phyloP scores from a whole-genome alignment of 2,113 vertebrate species.

The Anguilla japonica region DNA sequence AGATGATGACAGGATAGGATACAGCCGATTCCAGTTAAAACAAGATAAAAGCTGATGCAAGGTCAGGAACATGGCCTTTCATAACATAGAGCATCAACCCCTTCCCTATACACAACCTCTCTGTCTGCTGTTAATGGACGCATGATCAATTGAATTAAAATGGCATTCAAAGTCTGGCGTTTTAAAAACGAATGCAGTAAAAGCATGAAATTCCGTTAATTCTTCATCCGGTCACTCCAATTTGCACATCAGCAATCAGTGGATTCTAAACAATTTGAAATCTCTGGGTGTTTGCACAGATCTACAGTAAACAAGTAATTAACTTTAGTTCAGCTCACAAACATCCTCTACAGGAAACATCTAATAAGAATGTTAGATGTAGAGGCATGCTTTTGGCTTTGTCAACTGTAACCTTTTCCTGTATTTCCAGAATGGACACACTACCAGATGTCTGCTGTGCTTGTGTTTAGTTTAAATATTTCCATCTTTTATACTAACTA shows the following conservation, averaged over 20 bases:
- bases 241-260: neutral
- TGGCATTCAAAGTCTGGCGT: neutral
- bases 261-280: neutral
- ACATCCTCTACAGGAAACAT: slow-evolving; percentile 5
- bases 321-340: slow-evolving; percentile 14
- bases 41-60: neutral
- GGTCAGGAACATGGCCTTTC: neutral
- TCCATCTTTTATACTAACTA: neutral
- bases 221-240: neutral
- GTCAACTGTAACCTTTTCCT: slow-evolving; percentile 12
- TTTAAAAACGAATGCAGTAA: neutral
- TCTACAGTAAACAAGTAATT: slow-evolving; percentile 12
- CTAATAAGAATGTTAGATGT: neutral
- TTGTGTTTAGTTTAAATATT: neutral
- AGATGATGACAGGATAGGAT: neutral
- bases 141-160: neutral
- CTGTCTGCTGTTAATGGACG: neutral
- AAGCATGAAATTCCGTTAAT: neutral
- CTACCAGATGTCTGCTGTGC: neutral
- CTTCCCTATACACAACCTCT: neutral
- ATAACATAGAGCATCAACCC: neutral
- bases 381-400: neutral
- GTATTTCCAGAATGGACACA: neutral
- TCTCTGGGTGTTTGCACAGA: neutral
- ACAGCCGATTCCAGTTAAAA: neutral